Conservation (phyloP, 2,797 vertebrate genomes). For the Falco naumanni region DNA sequence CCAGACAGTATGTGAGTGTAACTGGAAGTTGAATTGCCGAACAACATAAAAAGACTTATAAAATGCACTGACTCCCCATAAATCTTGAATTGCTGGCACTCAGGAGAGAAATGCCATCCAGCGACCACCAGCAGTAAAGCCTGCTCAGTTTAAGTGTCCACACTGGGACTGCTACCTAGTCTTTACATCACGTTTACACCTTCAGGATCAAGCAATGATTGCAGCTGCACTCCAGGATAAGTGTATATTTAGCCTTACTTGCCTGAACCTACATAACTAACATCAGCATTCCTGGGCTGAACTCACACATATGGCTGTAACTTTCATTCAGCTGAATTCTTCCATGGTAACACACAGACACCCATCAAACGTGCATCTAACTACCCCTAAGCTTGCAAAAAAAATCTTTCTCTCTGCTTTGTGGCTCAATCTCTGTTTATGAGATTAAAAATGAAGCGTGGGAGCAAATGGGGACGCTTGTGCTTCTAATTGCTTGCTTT, state of each 20-base stretch:
- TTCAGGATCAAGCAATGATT: neutral
- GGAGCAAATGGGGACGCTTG: neutral
- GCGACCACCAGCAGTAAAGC: neutral
- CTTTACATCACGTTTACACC: neutral
- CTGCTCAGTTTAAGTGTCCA: neutral
- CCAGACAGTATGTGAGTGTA: neutral
- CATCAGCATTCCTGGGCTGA: neutral
- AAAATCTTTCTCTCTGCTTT: neutral
- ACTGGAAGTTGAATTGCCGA: neutral
- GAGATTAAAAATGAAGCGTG: neutral
- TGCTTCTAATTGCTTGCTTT: constrained; percentile 38
- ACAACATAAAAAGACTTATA: neutral
- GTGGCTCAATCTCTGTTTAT: neutral
- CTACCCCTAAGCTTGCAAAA: neutral
- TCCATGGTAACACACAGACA: neutral
- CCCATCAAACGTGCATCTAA: neutral
- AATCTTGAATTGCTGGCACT: neutral
- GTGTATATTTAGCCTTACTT: neutral
- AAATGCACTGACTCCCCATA: neutral
- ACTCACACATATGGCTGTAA: neutral
- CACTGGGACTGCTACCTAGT: neutral
- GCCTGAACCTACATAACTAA: neutral
- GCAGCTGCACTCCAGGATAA: neutral
- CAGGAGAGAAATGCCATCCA: neutral
- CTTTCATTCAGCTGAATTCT: neutral